Base-by-base conservation (phyloP, 2,113 vertebrate genomes). In the Podocnemis expansa region DNA sequence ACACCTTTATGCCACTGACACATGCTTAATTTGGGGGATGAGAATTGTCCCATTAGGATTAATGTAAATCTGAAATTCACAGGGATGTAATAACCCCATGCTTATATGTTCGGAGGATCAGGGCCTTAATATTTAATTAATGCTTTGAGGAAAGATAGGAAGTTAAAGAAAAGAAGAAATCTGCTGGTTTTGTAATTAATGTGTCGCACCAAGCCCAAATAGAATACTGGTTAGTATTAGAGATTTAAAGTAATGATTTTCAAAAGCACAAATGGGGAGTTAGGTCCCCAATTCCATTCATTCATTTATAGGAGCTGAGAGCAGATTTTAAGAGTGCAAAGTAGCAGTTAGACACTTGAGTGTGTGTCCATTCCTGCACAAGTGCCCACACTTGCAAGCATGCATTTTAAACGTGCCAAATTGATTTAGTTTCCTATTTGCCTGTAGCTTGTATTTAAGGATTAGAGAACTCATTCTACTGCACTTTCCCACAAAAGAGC, bases 401-500 rank as follows among this genome's bases (percentile, higher is more conserved):
- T 8, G 49, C 1, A 80, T 47, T 63, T 47, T 1, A 11, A 56
- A 11, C 41, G 51, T 38, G 2, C 14, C 88, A 51, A 93, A 93
- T 81, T 56, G 49, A 60, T 82, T 81, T 87, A 43, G 10, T 34
- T 13, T 94, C 56, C 31, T 90, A 1, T 45, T 92, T 81, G 63
- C 27, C 38, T 93, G 45, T 91, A 90, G 52, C 8, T 17, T 1
- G 6, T 85, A 55, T 79, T 78, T 34, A 34, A 82, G 55, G 75
- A 95, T 94, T 94, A 95, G 31, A 91, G 51, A 84, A 76, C 88
- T 94, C 11, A 93, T 84, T 96, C 38, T 95, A 78, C 93, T 87
- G 73, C 67, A 85, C 10, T 88, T 94, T 95, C 89, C 83, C n/a
- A 86, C 41, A 55, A 16, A 19, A 85, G 70, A 84, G 1, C 84